phyloP scores from a whole-genome alignment of 92 coral and sea anemone genomes.

The Paragorgia papillata region DNA sequence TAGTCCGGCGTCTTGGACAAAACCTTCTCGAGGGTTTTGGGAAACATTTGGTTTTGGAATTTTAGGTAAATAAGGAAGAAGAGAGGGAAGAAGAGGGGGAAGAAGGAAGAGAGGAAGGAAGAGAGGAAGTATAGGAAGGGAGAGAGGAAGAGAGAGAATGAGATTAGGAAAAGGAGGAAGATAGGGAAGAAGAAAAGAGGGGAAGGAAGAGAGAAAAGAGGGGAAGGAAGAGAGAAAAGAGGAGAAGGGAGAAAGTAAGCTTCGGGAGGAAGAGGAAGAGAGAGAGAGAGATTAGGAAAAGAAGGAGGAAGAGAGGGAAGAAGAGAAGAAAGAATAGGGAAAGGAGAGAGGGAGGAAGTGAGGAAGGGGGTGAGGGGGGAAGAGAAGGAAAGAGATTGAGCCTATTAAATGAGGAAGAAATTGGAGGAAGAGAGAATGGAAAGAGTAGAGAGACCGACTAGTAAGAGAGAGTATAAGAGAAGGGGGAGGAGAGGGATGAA shows the following conservation, averaged over 20 bases:
- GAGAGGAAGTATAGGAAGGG: constrained; percentile 6
- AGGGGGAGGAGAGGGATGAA: neutral
- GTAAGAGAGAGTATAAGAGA: neutral
- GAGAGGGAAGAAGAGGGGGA: neutral
- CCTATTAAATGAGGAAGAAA: too few relatives aligned
- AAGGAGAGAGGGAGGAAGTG: too few relatives aligned
- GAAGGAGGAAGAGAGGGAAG: too few relatives aligned
- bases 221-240: neutral
- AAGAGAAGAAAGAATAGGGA: too few relatives aligned
- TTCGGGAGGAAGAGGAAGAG: neutral
- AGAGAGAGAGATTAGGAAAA: neutral
- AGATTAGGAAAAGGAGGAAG: constrained; percentile 14
- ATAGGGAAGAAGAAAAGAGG: too few relatives aligned
- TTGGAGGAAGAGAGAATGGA: neutral
- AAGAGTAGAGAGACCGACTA: neutral
- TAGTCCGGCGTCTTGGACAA: constrained; percentile 61
- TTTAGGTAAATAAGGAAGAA: constrained; percentile 52
- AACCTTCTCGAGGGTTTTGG: constrained; percentile 73
- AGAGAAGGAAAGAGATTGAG: too few relatives aligned
- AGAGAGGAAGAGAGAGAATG: constrained; percentile 45
- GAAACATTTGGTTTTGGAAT: constrained; percentile 86
- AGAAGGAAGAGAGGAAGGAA: neutral
- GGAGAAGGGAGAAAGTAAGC: neutral
- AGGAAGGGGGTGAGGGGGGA: too few relatives aligned
- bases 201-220: too few relatives aligned